phyloP scores from a whole-genome alignment of 37 sponge, comb jelly and placozoan genomes.

The Dysidea cf. avara region DNA sequence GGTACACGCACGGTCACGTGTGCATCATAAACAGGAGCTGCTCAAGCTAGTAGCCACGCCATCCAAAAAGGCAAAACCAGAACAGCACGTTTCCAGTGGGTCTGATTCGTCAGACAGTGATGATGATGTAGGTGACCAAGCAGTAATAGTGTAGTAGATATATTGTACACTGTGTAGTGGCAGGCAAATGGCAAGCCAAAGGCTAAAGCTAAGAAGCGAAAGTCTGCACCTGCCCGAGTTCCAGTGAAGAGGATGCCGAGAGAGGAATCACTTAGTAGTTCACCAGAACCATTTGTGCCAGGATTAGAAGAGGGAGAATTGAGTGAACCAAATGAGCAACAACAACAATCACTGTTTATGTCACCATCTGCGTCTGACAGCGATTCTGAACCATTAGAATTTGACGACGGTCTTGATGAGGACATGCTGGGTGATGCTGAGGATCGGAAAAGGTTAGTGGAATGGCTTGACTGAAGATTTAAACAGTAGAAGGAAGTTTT shows the following conservation, averaged over 20 bases:
- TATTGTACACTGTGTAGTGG: too few species aligned
- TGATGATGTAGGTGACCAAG: constrained; percentile 58
- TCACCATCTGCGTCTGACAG: too few species aligned
- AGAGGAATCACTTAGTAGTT: constrained; percentile 15
- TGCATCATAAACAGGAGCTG: constrained; percentile 45
- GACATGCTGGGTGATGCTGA: constrained; percentile 85
- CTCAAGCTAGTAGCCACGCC: constrained; percentile 22
- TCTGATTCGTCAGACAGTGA: constrained; percentile 81
- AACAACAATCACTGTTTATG: too few species aligned
- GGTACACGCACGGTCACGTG: not conserved
- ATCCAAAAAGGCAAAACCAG: constrained; percentile 28
- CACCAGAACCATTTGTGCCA: constrained; percentile 24
- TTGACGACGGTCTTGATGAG: constrained; percentile 93
- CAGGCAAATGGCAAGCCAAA: too few species aligned
- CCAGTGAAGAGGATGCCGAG: constrained; percentile 1
- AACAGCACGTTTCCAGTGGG: constrained; percentile 37
- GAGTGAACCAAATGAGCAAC: constrained; percentile 4
- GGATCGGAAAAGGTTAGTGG: constrained; percentile 58
- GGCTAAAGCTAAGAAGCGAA: too few species aligned
- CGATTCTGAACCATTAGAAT: constrained; percentile 45
- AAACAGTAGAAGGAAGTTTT: not conserved
- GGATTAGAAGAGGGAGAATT: not conserved
- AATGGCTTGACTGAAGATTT: not conserved
- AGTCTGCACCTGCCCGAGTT: too few species aligned
- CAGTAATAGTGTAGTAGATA: too few species aligned